Evolutionary conservation across 1,140 invertebrate species (phyloP), one percentile per base, ranked within the genome.

Genomic region (Tetraneura akinire): DNA sequence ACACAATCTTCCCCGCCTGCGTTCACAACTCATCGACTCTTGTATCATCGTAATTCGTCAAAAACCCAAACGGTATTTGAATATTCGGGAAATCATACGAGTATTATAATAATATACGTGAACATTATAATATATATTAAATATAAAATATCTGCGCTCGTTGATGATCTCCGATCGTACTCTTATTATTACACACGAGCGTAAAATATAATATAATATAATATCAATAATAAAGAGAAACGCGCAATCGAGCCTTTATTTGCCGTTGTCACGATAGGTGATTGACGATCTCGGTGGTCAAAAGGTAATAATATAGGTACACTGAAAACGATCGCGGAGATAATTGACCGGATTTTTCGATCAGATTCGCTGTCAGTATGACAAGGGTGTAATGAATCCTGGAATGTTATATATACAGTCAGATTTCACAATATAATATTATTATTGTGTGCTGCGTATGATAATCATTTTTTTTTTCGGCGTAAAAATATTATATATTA

Each of bases 381-480:
- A 78, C 74, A 78, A 78, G 74, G 74, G 74, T 78, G 74, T 78
- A 78, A 78, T 78, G 74, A 78, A 78, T 78, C 55, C 74, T 26
- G 74, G 74, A 78, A 78, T 78, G 74, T 62, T 45, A 32, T 37
- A n/a, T n/a, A n/a, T n/a, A 18, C n/a, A 3, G 55, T 37, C 57
- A 23, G 29, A 23, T 42, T 76, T 76, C 53, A 57, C 74, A 29
- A 47, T 60, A 57, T 47, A 47, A 29, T 47, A 68, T 10, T 29
- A 51, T 51, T 71, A 51, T 71, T 71, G 55, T 47, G 55, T 29
- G 6, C 42, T 45, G 51, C 45, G 37, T 60, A 60, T 47, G 37
- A 42, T 78, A 62, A 78, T 78, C 74, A 62, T 60, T 32, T 78
- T 45, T 62, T 23, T 76, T 57, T 57, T 60, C 55, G n/a, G 73